These are phyloP conservation scores for Anorthoa munda DNA, from an alignment of 2,888 invertebrate species.

Conservation along the genomic window DNA sequence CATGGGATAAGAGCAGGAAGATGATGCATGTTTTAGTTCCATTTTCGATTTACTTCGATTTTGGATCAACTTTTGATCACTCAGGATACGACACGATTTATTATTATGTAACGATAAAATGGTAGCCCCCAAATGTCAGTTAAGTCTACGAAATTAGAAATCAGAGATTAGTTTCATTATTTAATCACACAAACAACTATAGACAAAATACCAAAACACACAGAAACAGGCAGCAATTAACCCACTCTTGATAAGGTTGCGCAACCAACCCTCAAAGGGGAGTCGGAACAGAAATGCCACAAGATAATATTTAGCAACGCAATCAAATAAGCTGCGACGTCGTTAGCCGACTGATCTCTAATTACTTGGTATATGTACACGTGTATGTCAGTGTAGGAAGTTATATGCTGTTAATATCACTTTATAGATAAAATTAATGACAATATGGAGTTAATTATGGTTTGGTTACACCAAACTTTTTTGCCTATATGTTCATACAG, in stretches of 20 bases:
- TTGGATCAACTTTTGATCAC: no score
- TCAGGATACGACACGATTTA: no score
- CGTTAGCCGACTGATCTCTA: constrained; percentile 53
- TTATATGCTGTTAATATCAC: neutral
- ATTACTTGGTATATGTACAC: constrained; percentile 40
- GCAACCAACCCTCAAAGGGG: constrained; percentile 38
- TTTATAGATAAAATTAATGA: neutral
- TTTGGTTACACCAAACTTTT: no score
- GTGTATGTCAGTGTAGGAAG: constrained; percentile 1
- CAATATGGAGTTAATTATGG: neutral
- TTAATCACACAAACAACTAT: neutral
- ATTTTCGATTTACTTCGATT: no score
- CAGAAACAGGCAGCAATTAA: constrained; percentile 46
- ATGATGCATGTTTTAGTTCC: no score
- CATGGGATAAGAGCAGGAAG: no score
- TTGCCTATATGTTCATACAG: no score
- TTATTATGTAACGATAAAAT: no score
- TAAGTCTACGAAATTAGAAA: no score
- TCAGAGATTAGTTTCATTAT: neutral
- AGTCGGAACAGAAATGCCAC: constrained; percentile 42
- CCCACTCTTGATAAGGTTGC: constrained; percentile 39
- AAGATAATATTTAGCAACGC: constrained; percentile 61
- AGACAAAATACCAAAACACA: constrained; percentile 7
- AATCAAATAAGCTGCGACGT: constrained; percentile 58
- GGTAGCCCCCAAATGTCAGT: no score